Evolutionary conservation across 2,113 vertebrate species (phyloP).

Genomic region (Anolis sagrei): DNA sequence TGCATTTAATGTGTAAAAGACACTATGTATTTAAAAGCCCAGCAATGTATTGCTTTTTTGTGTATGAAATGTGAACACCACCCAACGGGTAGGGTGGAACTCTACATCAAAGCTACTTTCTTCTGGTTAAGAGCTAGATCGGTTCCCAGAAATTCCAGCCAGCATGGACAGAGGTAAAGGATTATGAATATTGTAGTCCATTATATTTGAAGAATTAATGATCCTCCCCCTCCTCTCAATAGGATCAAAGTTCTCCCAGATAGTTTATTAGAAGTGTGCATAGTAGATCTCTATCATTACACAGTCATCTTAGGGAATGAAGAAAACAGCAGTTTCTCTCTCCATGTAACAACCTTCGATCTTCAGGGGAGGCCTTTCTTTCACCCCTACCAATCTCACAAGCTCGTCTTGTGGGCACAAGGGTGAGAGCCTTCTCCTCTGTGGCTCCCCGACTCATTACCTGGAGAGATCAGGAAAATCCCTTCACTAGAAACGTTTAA

Average conservation of each 20-base stretch:
- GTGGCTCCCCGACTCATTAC: no score
- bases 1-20: conserved; percentile 2
- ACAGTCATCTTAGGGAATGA: neutral
- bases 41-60: rapidly evolving
- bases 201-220: no score
- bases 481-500: no score
- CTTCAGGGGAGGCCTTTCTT: no score
- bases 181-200: no score
- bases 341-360: no score
- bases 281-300: neutral
- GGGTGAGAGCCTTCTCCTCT: no score
- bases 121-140: neutral
- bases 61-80: neutral
- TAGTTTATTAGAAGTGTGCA: neutral
- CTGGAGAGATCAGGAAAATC: no score
- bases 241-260: neutral
- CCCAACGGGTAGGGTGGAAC: neutral
- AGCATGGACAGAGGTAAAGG: no score
- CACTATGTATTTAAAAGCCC: neutral
- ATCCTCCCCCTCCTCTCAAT: neutral
- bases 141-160: no score
- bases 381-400: no score
- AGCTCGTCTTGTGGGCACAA: no score
- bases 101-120: neutral
- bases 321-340: neutral